Evolutionary conservation across 2,797 vertebrate genomes (phyloP).

Genomic region (Phalanger gymnotis): DNA sequence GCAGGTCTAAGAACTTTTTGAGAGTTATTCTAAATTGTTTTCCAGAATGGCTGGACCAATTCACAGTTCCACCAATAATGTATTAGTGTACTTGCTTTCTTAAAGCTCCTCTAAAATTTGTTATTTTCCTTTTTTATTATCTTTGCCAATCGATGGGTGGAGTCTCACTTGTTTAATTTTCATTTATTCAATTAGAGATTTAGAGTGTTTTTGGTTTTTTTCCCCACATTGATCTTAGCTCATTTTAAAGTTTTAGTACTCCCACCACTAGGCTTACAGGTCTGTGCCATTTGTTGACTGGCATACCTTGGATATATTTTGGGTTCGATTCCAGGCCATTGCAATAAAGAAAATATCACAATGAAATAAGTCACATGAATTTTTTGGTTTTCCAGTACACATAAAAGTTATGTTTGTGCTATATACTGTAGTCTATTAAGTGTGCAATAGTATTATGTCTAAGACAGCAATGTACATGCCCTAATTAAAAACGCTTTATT

Average conservation of each 20-base stretch:
- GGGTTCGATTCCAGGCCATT: not conserved
- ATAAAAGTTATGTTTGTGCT: not conserved
- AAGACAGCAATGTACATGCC: not conserved
- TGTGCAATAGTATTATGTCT: not conserved
- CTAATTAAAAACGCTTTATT: not conserved
- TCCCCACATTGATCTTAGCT: not conserved
- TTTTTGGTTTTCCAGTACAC: not conserved
- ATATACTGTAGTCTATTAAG: not conserved
- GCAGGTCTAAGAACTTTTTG: not conserved
- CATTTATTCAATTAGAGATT: not conserved
- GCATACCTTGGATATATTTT: not conserved
- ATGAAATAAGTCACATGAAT: not conserved
- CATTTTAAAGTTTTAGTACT: not conserved
- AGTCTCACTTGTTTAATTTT: not conserved
- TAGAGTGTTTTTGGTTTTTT: not conserved
- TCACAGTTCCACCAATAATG: not conserved
- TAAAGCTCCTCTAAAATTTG: not conserved
- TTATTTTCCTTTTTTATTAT: not conserved
- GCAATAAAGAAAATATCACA: not conserved
- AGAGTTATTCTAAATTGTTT: not conserved
- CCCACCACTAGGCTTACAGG: not conserved
- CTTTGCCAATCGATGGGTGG: not conserved
- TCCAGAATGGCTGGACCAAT: not conserved
- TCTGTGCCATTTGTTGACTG: not conserved
- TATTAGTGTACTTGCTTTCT: not conserved